Base-by-base conservation (phyloP, 1,140 invertebrate genomes). In the Drosophila pseudoananassae region DNA sequence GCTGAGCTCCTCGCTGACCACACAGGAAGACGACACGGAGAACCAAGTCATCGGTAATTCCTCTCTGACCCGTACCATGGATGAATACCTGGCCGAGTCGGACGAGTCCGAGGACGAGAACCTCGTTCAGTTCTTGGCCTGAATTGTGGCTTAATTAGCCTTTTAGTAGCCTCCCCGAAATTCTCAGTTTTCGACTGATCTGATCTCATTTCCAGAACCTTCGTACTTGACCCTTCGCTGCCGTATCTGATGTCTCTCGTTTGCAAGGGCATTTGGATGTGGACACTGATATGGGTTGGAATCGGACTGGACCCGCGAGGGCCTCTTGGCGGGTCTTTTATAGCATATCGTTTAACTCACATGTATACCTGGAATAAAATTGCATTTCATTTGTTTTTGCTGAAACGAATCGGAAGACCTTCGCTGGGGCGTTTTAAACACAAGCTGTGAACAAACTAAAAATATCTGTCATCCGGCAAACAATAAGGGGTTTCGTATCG, bases 311-410 rank as follows among this genome's bases (percentile, higher is more conserved):
- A 45, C 1, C 10, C 46, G 27, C 27, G 27, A 7, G 27, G 27
- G 27, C 46, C 36, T 12, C 7, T 15, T 15, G 20, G 17, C 33
- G 47, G 53, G 15, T 53, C 36, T 71, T 77, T 65, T 79, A 75
- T 77, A 46, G 20, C 8, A 33, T 5, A 20, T 50, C 47, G 3
- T 40, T 58, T 47, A 17, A 53, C 3, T 40, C 36, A 27, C 25
- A 27, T 23, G 7, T 54, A 29, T 52, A 6, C 0, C 23, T 53
- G 36, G 33, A 71, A 79, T 79, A 65, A 84, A 78, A 73, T 76
- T 78, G 75, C 76, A 84, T 68, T 84, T 84, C 69, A 83, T 83
- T 40, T 64, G 33, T 74, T 68, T 72, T 77, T 23, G 46, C 50
- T 56, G 23, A 50, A 54, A 46, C 31, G 10, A 43, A 36, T 40